A percentile compares a stretch with the other conserved stretches of the same genome.
phyloP scores from a whole-genome alignment of 2,113 vertebrate genomes.

The Noturus placidus region DNA sequence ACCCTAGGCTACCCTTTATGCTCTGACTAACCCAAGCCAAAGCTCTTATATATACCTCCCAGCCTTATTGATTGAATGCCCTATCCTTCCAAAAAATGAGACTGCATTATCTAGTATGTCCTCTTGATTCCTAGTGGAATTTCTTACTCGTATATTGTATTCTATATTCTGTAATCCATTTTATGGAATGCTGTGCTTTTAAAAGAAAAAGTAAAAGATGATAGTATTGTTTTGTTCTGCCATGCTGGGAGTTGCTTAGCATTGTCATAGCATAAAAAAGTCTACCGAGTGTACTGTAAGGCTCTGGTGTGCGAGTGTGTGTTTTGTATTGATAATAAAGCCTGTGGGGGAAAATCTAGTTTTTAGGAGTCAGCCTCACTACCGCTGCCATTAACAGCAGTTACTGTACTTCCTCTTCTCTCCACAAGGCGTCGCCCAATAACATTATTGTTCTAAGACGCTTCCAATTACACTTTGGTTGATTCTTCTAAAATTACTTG shows the following conservation, averaged over 20 bases:
- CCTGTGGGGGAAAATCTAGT: constrained; percentile 15
- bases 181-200: constrained; percentile 34
- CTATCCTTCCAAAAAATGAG: constrained; percentile 17
- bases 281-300: constrained; percentile 37
- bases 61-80: constrained; percentile 42
- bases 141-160: constrained; percentile 30
- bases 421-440: constrained; percentile 6
- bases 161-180: constrained; percentile 35
- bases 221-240: neutral
- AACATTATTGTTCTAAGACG: neutral
- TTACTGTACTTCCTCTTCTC: constrained; percentile 20
- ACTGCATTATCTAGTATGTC: constrained; percentile 39
- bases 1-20: constrained; percentile 8
- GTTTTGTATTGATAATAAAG: constrained; percentile 24
- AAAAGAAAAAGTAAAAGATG: neutral
- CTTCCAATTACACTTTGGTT: neutral
- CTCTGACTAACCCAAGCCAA: constrained; percentile 44
- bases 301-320: constrained; percentile 37
- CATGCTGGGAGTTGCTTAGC: constrained; percentile 5
- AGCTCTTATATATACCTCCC: constrained; percentile 40
- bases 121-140: constrained; percentile 47
- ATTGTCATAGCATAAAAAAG: constrained; percentile 26
- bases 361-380: constrained; percentile 17
- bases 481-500: neutral
- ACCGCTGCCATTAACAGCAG: neutral